These are phyloP conservation scores for Cecropterus lyciades DNA, from an alignment of 1,140 invertebrate species.

Conservation along the genomic window DNA sequence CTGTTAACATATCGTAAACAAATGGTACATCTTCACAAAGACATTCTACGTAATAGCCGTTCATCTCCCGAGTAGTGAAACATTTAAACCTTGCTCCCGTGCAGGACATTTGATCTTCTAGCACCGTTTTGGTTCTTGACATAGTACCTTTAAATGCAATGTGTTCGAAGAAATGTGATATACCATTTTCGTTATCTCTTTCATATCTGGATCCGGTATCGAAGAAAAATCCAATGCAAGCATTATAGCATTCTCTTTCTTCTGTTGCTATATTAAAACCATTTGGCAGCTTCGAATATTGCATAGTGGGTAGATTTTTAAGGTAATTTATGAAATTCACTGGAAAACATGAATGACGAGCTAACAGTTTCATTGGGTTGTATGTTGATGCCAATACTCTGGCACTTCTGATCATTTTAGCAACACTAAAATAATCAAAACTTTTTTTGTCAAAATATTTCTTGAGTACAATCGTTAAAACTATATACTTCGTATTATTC, in stretches of 20 bases:
- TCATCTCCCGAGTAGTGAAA: constrained; percentile 91
- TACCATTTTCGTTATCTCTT: constrained; percentile 88
- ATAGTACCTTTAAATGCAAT: constrained; percentile 91
- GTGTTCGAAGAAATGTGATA: constrained; percentile 92
- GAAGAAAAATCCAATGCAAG: constrained; percentile 91
- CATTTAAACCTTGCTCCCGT: constrained; percentile 92
- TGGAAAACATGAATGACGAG: constrained; percentile 25
- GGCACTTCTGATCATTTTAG: neutral
- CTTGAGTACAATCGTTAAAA: too few species aligned
- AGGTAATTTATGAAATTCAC: constrained; percentile 40
- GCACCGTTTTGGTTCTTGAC: constrained; percentile 85
- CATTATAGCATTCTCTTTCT: constrained; percentile 47
- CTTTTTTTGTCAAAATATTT: too few species aligned
- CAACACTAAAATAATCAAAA: too few species aligned
- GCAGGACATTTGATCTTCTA: constrained; percentile 90
- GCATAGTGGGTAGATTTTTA: constrained; percentile 41
- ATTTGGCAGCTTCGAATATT: constrained; percentile 47
- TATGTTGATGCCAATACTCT: neutral
- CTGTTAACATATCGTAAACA: constrained; percentile 89
- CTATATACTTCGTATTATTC: too few species aligned
- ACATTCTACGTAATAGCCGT: constrained; percentile 91
- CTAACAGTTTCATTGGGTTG: neutral
- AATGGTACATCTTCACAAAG: constrained; percentile 86
- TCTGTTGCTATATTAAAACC: constrained; percentile 61
- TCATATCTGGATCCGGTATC: constrained; percentile 91